Percentiles rank a stretch among this genome's conserved stretches.
Evolutionary conservation across 2,888 invertebrate genomes (phyloP).

Genomic region (Acanthacorydalis orientalis): DNA sequence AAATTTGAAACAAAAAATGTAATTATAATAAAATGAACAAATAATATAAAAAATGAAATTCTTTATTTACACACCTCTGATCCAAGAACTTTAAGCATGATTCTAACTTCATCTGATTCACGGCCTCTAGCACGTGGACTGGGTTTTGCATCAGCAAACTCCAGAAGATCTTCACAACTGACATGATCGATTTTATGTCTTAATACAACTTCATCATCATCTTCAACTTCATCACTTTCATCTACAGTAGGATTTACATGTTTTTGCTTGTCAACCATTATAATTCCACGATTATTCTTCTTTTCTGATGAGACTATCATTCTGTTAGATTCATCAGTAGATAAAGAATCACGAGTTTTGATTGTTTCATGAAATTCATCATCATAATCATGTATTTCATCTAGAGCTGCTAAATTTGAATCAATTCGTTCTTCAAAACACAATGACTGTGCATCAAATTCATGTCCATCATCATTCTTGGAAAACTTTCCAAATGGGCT

Average conservation of each 20-base stretch:
- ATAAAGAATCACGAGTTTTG: neutral
- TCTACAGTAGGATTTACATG: neutral
- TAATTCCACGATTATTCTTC: constrained; percentile 3
- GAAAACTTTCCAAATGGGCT: constrained; percentile 8
- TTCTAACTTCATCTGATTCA: constrained; percentile 81
- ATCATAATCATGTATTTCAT: constrained; percentile 27
- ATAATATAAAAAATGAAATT: neutral
- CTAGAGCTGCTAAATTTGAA: constrained; percentile 39
- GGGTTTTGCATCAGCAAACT: constrained; percentile 72
- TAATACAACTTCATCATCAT: constrained; percentile 12
- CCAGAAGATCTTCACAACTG: constrained; percentile 78
- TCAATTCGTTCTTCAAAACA: constrained; percentile 45
- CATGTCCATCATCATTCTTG: constrained; percentile 11
- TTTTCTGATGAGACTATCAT: constrained; percentile 16
- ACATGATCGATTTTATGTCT: constrained; percentile 51
- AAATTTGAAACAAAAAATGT: no score
- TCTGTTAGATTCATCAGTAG: neutral
- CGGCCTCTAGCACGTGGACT: constrained; percentile 67
- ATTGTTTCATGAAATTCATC: neutral
- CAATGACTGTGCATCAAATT: constrained; percentile 24
- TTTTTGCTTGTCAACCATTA: neutral
- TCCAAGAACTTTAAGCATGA: constrained; percentile 78
- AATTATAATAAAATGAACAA: neutral
- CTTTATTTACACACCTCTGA: constrained; percentile 36
- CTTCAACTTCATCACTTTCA: constrained; percentile 8